Conservation (phyloP, 2,113 vertebrate genomes). For the Mugil cephalus region DNA sequence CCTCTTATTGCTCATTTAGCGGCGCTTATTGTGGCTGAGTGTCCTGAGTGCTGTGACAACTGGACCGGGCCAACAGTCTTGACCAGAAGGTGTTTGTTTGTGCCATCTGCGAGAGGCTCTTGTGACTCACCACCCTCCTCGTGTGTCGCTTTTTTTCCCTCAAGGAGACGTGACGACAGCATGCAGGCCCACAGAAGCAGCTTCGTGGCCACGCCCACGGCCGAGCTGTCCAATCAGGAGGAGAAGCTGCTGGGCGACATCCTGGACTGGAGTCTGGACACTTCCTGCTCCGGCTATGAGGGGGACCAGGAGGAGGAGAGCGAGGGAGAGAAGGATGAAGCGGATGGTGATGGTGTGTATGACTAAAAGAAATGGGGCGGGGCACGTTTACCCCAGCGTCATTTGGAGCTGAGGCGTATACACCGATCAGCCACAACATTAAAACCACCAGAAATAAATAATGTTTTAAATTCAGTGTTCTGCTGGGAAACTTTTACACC, state of each 20-base stretch:
- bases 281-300: slow-evolving; percentile 93
- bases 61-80: slow-evolving; percentile 7
- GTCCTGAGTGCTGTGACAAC: background rate
- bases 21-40: background rate
- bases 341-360: slow-evolving; percentile 89
- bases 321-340: slow-evolving; percentile 90
- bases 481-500: too few relatives aligned
- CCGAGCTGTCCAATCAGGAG: slow-evolving; percentile 94
- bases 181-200: slow-evolving; percentile 89
- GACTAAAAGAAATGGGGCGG: background rate
- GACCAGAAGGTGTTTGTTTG: slow-evolving; percentile 54
- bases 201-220: slow-evolving; percentile 93
- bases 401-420: too few relatives aligned
- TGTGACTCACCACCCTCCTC: slow-evolving; percentile 53
- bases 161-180: slow-evolving; percentile 90
- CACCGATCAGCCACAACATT: too few relatives aligned
- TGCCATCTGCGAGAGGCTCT: slow-evolving; percentile 48
- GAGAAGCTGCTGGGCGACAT: slow-evolving; percentile 93
- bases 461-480: too few relatives aligned
- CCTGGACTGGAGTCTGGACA: slow-evolving; percentile 95
- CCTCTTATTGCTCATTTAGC: slow-evolving; percentile 41
- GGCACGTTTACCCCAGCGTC: background rate
- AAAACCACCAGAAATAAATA: too few relatives aligned
- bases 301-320: slow-evolving; percentile 95
- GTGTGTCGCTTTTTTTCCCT: slow-evolving; percentile 29